Percentiles rank a stretch among this genome's conserved stretches.
Evolutionary conservation across 1,140 invertebrate species (phyloP).

Genomic region (Cherax quadricarinatus): DNA sequence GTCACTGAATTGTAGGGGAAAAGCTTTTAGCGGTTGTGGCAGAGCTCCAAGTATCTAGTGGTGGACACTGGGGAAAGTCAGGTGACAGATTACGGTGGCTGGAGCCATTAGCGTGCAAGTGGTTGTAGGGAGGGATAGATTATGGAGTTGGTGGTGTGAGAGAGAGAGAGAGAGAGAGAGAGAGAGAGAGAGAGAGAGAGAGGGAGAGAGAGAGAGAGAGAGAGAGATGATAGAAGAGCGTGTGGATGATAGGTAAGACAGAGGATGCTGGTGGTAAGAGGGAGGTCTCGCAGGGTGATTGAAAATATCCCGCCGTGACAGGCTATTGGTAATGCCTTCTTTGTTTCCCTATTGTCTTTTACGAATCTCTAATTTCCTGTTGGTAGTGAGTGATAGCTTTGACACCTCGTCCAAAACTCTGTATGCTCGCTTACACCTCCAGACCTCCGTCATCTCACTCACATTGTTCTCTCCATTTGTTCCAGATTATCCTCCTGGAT

Average conservation of each 20-base stretch:
- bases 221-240: neutral
- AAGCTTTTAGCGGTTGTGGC: too few species aligned
- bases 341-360: neutral
- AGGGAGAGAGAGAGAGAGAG: slow-evolving; percentile 14
- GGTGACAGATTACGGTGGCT: too few species aligned
- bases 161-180: slow-evolving; percentile 1
- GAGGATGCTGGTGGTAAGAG: neutral
- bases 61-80: too few species aligned
- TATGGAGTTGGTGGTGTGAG: neutral
- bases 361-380: neutral
- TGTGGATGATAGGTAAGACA: too few species aligned
- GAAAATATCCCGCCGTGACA: neutral
- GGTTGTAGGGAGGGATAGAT: neutral
- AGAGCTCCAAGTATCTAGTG: too few species aligned
- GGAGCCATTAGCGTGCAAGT: too few species aligned
- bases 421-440: too few species aligned
- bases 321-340: neutral
- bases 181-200: slow-evolving; percentile 23
- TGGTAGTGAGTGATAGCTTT: neutral
- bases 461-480: too few species aligned
- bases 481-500: too few species aligned
- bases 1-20: too few species aligned
- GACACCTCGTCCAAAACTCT: neutral
- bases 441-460: too few species aligned
- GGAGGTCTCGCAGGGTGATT: neutral